Evolutionary conservation across 2,113 vertebrate species (phyloP), one percentile per base, ranked within the genome.

Genomic region (Kryptolebias marmoratus): DNA sequence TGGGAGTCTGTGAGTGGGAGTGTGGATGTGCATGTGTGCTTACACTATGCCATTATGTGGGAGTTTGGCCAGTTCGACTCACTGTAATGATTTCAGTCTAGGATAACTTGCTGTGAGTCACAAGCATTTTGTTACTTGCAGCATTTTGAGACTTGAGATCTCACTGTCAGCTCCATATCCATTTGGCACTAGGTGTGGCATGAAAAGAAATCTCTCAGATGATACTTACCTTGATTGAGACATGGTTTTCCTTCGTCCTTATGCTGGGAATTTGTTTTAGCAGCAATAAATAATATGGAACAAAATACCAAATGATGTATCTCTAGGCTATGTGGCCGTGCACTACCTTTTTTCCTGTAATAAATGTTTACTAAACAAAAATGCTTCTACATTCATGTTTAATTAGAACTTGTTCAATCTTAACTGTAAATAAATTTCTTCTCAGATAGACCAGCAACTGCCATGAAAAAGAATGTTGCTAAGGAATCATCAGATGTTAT

Each of bases 31-130:
- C 80, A 68, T 87, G 84, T 88, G 85, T 1, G 45, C 82, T 89
- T 81, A 83, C 80, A 87, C 88, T 73, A 31, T 89, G 85, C 74
- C 83, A 84, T 88, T 84, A 89, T 77, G 89, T 91, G 82, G 89
- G 91, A 85, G 89, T 88, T 82, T 76, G 87, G 82, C 82, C 87
- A 84, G 76, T 88, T 85, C 66, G 31, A 75, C 75, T 82, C 65
- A 18, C 58, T 83, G 67, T 88, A 82, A 87, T 78, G 76, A 87
- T 89, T 86, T 64, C 74, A 89, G 83, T 83, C 82, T 71, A 65
- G 59, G 80, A 90, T 85, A 90, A 81, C 77, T 82, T 83, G 54
- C 64, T 71, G 36, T 89, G 85, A 90, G 71, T 91, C 87, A 90
- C 82, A 74, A 44, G 47, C 15, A 59, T 88, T 88, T 84, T 75